phyloP scores from a whole-genome alignment of 2,113 vertebrate genomes.

The Pundamilia nyererei region DNA sequence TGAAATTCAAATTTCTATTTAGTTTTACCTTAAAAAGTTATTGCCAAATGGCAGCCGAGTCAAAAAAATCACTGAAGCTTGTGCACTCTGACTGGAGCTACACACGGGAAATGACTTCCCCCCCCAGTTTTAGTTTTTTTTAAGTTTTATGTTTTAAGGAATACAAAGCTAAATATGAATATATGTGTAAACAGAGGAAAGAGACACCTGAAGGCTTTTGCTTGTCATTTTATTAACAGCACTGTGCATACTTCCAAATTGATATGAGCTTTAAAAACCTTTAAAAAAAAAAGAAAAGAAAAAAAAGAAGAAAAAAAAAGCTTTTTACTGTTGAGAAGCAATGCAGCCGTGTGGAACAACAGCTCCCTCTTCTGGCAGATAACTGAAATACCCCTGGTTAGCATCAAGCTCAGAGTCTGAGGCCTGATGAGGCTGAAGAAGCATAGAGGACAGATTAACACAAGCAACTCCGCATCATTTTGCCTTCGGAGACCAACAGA shows the following conservation, averaged over 20 bases:
- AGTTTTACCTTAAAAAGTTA: not conserved
- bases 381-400: not conserved
- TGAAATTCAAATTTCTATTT: not conserved
- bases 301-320: accelerated
- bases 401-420: not conserved
- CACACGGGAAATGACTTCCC: not conserved
- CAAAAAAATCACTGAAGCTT: not conserved
- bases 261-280: slow-evolving; percentile 69
- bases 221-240: slow-evolving; percentile 68
- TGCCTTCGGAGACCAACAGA: slow-evolving; percentile 10
- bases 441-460: slow-evolving; percentile 21
- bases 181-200: not conserved
- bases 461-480: slow-evolving; percentile 35
- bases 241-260: slow-evolving; percentile 68
- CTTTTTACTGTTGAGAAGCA: slow-evolving; percentile 41
- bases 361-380: slow-evolving; percentile 61
- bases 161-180: not conserved
- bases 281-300: not conserved
- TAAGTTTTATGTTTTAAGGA: not conserved
- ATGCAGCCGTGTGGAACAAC: slow-evolving; percentile 41
- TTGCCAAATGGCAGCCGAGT: not conserved
- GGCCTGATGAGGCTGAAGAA: not conserved
- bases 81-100: not conserved
- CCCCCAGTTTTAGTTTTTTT: not conserved
- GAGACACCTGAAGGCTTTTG: not conserved